Evolutionary conservation across 2,888 invertebrate species (phyloP).

Genomic region (Amiota mariae): DNA sequence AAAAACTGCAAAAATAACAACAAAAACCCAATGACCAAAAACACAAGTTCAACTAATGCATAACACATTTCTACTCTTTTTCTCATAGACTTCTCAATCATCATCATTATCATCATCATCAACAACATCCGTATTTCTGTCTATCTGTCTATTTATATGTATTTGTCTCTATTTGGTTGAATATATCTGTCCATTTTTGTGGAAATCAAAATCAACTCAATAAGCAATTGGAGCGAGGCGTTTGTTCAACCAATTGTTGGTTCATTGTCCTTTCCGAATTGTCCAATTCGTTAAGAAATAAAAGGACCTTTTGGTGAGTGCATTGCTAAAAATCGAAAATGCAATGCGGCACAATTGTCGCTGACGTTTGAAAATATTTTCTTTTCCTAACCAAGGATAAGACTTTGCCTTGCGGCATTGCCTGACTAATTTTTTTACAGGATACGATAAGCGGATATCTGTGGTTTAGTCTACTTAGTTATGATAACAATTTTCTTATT

Average conservation of each 20-base stretch:
- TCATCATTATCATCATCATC: too few relatives aligned
- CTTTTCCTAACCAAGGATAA: background rate
- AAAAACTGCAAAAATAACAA: slow-evolving; percentile 26
- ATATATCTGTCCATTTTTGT: slow-evolving; percentile 9
- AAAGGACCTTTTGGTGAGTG: background rate
- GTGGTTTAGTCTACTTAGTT: too few relatives aligned
- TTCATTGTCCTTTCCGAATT: background rate
- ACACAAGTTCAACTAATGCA: slow-evolving; percentile 5
- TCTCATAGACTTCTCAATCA: too few relatives aligned
- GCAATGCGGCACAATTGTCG: slow-evolving; percentile 29
- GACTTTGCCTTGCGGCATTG: too few relatives aligned
- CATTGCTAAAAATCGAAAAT: slow-evolving; percentile 14
- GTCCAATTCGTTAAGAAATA: background rate
- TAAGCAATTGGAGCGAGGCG: slow-evolving; percentile 20
- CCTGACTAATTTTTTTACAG: too few relatives aligned
- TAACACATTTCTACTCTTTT: too few relatives aligned
- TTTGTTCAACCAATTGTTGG: background rate
- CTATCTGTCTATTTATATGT: background rate
- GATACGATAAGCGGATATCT: too few relatives aligned
- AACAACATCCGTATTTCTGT: too few relatives aligned
- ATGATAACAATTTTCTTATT: too few relatives aligned
- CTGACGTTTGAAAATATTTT: slow-evolving; percentile 23
- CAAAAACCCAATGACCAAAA: background rate
- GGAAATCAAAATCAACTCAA: slow-evolving; percentile 28
- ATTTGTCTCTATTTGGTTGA: background rate